A percentile compares a stretch with the other conserved stretches of the same genome.
These are phyloP conservation scores for Mesoligia furuncula DNA, from an alignment of 2,888 invertebrate genomes.

Conservation along the genomic window DNA sequence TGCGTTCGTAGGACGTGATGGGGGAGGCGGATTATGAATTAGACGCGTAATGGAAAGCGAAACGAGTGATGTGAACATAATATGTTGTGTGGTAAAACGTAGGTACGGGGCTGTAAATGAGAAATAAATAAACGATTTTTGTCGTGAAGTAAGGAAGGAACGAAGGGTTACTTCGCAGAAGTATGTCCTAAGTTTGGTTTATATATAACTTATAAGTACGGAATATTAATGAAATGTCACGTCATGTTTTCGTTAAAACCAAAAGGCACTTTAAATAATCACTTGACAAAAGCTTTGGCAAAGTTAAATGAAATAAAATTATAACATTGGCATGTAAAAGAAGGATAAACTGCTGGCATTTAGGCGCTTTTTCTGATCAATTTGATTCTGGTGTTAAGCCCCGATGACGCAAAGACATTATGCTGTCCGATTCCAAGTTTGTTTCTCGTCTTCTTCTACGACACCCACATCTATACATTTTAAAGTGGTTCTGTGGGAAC, in stretches of 20 bases:
- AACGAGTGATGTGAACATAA: slow-evolving; percentile 42
- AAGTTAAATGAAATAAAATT: neutral
- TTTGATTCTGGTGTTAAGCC: neutral
- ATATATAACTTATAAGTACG: too few species aligned
- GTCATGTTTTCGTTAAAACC: neutral
- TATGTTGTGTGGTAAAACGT: slow-evolving; percentile 22
- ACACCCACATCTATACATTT: neutral
- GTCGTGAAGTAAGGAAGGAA: neutral
- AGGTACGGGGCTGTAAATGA: slow-evolving; percentile 10
- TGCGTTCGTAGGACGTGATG: slow-evolving; percentile 46
- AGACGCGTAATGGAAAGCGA: slow-evolving; percentile 48
- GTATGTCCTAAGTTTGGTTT: neutral
- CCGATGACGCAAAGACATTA: neutral
- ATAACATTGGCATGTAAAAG: neutral
- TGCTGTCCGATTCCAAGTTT: neutral
- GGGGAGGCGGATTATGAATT: slow-evolving; percentile 47
- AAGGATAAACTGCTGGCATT: neutral
- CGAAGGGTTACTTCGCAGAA: neutral
- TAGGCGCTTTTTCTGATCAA: neutral
- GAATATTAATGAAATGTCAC: neutral
- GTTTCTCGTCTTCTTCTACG: too few species aligned
- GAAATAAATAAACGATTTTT: slow-evolving; percentile 40
- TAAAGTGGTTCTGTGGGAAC: neutral
- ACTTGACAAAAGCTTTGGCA: neutral
- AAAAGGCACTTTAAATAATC: neutral